Percentiles rank a stretch among this genome's conserved stretches.
phyloP scores from a whole-genome alignment of 1,140 invertebrate species.

The Microplitis mediator region DNA sequence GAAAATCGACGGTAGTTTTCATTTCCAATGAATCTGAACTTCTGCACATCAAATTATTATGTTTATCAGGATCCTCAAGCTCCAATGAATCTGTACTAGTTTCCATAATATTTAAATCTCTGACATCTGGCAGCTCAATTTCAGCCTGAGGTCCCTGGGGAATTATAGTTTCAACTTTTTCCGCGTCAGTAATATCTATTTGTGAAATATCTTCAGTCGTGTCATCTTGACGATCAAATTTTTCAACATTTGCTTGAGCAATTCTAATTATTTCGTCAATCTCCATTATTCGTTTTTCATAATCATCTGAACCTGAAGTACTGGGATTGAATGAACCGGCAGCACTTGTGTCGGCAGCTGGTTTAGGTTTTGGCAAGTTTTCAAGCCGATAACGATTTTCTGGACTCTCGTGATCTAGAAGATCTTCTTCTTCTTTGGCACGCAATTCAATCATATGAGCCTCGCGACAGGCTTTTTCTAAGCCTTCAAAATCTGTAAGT shows the following conservation, averaged over 20 bases:
- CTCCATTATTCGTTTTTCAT: conserved; percentile 74
- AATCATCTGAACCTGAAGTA: conserved; percentile 70
- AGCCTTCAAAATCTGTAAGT: conserved; percentile 90
- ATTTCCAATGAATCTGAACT: conserved; percentile 60
- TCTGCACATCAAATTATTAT: conserved; percentile 50
- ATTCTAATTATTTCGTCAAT: conserved; percentile 77
- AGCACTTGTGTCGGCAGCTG: conserved; percentile 39
- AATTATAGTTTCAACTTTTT: conserved; percentile 35
- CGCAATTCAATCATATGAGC: conserved; percentile 80
- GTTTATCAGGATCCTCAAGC: conserved; percentile 53
- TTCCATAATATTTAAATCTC: conserved; percentile 61
- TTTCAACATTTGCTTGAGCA: conserved; percentile 73
- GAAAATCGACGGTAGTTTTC: conserved; percentile 57
- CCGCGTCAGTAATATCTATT: conserved; percentile 51
- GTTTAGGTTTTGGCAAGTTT: conserved; percentile 45
- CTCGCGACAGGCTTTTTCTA: conserved; percentile 87
- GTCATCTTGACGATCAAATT: conserved; percentile 65
- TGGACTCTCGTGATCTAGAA: conserved; percentile 77
- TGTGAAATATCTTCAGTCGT: conserved; percentile 60
- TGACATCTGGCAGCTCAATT: conserved; percentile 26
- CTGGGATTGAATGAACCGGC: conserved; percentile 60
- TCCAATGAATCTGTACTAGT: conserved; percentile 71
- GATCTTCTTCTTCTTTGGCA: conserved; percentile 84
- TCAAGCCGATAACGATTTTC: conserved; percentile 63
- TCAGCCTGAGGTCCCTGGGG: conserved; percentile 42